Evolutionary conservation across 2,888 invertebrate genomes (phyloP).

Genomic region (Synergus umbraculus): DNA sequence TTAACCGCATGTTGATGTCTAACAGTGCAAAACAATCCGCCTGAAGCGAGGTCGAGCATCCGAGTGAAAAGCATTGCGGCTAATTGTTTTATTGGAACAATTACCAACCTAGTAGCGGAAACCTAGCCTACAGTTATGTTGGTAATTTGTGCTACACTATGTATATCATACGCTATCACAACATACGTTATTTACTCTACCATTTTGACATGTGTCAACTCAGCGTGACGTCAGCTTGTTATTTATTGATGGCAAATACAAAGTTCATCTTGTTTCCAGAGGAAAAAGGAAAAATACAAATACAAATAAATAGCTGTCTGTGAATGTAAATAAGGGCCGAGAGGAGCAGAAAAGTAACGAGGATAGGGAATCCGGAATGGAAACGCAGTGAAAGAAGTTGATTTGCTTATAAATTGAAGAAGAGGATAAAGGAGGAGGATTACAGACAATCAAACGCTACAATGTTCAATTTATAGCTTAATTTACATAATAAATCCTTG

Average conservation of each 20-base stretch:
- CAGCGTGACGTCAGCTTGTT: constrained; percentile 1
- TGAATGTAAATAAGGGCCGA: neutral
- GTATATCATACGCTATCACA: too few species aligned
- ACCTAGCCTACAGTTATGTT: neutral
- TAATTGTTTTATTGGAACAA: constrained; percentile 52
- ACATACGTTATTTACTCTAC: constrained; percentile 5
- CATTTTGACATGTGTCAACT: constrained; percentile 12
- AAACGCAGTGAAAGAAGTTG: neutral
- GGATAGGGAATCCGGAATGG: neutral
- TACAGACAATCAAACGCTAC: neutral
- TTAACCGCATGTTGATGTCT: neutral
- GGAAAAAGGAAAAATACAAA: neutral
- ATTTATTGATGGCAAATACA: constrained; percentile 20
- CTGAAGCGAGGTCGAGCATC: constrained; percentile 13
- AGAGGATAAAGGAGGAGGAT: neutral
- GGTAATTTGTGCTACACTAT: neutral
- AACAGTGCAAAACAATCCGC: constrained; percentile 13
- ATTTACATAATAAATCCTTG: too few species aligned
- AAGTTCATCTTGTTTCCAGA: neutral
- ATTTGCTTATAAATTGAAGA: constrained; percentile 9
- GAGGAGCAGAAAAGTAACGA: neutral
- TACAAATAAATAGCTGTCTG: neutral
- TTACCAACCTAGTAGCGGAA: constrained; percentile 43
- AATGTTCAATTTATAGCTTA: neutral
- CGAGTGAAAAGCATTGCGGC: constrained; percentile 36